Conservation (phyloP, 2,888 invertebrate genomes). For the Acanthosepion pharaonis region DNA sequence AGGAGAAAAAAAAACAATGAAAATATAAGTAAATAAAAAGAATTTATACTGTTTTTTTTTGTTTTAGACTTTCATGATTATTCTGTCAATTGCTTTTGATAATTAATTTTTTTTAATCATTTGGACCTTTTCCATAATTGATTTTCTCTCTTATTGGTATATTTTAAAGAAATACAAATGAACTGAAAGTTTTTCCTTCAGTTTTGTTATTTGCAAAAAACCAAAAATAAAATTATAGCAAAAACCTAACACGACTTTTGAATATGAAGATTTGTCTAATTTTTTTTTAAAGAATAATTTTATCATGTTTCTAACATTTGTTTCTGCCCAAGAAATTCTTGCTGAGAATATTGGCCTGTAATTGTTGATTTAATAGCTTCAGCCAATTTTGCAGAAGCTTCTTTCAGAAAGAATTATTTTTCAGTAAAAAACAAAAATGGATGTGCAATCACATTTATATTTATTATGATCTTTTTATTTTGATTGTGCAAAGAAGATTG, state of each 20-base stretch:
- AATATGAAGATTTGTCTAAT: neutral
- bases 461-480: neutral
- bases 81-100: neutral
- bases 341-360: neutral
- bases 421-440: neutral
- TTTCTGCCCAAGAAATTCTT: neutral
- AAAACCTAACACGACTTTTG: neutral
- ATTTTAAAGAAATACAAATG: neutral
- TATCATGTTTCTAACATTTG: neutral
- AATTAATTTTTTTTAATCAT: neutral
- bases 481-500: neutral
- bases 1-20: neutral
- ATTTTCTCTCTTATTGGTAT: neutral
- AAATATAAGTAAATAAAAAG: neutral
- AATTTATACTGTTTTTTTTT: neutral
- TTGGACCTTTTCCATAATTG: neutral
- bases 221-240: neutral
- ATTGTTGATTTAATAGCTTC: neutral
- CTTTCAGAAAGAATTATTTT: slow-evolving; percentile 4
- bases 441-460: neutral
- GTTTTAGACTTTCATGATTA: neutral
- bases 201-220: neutral
- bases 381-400: neutral
- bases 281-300: neutral
- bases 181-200: neutral